These are phyloP conservation scores for Limnodromus scolopaceus DNA, from an alignment of 2,797 vertebrate species.

Conservation along the genomic window DNA sequence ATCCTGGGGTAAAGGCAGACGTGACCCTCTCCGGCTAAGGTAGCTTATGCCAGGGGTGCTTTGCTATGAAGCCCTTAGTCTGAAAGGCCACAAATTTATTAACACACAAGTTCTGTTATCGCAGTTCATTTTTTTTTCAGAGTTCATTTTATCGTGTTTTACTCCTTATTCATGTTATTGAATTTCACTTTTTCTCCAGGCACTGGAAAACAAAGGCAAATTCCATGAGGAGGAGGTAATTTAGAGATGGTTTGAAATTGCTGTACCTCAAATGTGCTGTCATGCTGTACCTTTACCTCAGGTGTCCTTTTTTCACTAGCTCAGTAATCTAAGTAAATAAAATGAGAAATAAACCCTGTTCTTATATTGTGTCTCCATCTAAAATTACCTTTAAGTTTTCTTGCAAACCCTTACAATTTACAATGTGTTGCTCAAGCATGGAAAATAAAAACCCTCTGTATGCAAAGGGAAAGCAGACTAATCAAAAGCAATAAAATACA, in stretches of 20 bases:
- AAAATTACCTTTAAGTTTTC: neutral
- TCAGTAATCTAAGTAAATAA: neutral
- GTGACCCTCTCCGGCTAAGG: neutral
- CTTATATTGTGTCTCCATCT: neutral
- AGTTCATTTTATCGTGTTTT: neutral
- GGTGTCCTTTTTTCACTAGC: neutral
- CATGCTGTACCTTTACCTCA: neutral
- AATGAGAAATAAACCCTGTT: neutral
- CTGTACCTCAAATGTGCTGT: neutral
- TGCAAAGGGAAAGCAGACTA: neutral
- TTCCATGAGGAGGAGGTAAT: neutral
- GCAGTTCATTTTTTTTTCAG: neutral
- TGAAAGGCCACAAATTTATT: neutral
- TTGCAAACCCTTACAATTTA: neutral
- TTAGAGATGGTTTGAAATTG: neutral
- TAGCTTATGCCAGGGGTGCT: neutral
- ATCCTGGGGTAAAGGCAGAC: neutral
- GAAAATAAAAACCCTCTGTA: neutral
- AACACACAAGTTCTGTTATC: neutral
- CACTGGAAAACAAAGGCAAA: slow-evolving; percentile 24
- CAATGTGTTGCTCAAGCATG: neutral
- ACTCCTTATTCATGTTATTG: neutral
- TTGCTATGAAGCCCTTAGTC: neutral
- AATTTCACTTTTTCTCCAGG: slow-evolving; percentile 12
- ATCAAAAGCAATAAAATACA: neutral